Conservation (phyloP, 2,888 invertebrate genomes). For the Phyllotreta striolata region DNA sequence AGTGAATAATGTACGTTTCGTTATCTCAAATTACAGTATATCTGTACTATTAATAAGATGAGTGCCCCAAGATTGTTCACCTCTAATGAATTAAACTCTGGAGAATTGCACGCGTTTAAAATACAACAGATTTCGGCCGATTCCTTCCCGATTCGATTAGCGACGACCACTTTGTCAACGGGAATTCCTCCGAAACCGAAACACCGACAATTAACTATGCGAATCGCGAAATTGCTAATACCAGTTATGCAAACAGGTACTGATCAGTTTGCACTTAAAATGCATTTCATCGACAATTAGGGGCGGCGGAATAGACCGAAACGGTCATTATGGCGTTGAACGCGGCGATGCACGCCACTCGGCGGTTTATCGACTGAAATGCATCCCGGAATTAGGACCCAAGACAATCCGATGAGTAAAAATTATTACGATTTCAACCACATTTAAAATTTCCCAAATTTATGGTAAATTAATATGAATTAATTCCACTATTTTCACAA, state of each 20-base stretch:
- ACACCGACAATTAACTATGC: neutral
- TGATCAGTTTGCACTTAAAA: slow-evolving; percentile 19
- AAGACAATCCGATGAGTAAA: too few species aligned
- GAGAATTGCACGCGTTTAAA: neutral
- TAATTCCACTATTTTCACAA: too few species aligned
- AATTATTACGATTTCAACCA: too few species aligned
- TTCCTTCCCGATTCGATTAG: neutral
- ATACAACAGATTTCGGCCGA: neutral
- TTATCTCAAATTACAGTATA: slow-evolving; percentile 40
- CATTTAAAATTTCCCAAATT: too few species aligned
- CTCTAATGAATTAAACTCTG: too few species aligned
- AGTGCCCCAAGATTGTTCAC: too few species aligned
- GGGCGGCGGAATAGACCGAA: slow-evolving; percentile 26
- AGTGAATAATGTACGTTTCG: slow-evolving; percentile 47
- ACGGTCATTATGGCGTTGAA: slow-evolving; percentile 31
- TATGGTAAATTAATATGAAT: too few species aligned
- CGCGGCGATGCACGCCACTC: slow-evolving; percentile 38
- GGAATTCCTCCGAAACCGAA: neutral
- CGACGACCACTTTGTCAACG: neutral
- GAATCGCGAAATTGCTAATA: slow-evolving; percentile 9
- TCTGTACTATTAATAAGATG: slow-evolving; percentile 37
- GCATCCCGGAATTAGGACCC: slow-evolving; percentile 32
- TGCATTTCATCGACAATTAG: slow-evolving; percentile 22
- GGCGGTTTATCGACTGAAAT: slow-evolving; percentile 42
- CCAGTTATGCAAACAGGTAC: slow-evolving; percentile 16